Evolutionary conservation across 2,113 vertebrate species (phyloP), one percentile per base, ranked within the genome.

Genomic region (Gallinago undulata): DNA sequence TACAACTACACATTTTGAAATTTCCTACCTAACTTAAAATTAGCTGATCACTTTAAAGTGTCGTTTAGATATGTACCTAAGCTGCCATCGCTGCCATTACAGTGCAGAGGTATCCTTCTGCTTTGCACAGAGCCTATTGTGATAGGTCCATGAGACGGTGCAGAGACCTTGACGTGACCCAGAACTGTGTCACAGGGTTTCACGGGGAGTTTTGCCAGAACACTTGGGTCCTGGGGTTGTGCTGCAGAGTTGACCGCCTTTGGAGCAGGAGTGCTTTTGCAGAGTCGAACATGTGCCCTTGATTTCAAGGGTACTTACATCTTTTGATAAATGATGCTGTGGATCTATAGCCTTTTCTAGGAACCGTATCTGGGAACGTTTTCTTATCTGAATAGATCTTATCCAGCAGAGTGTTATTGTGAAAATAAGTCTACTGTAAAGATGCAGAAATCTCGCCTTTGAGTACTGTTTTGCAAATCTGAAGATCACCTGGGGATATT

Each of bases 341-440:
- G 74, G 27, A 73, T 82, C 51, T 64, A 10, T 64, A 79, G 47
- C 35, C 24, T 24, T 75, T 73, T 77, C 74, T 90, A 41, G 56
- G 70, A 82, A n/a, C 22, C 0, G 0, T 74, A 59, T 74, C 76
- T 1, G 0, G 70, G 51, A 93, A 33, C 0, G 0, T 51, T 56
- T 63, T 78, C 68, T 82, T 94, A 87, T 60, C 47, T 83, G 48
- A 79, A 73, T 27, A 93, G 88, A 82, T 79, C 74, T 85, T 92
- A 92, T 68, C 63, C 63, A 88, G 50, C 41, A 60, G 75, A 72
- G 28, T 39, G 30, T 35, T 63, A 74, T 37, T 81, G 85, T 82
- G 53, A 60, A 73, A 76, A 62, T 59, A 74, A 69, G 23, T 76
- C 70, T 84, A 68, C 87, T 45, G 12, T 66, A 66, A 85, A 92